A percentile compares a stretch with the other conserved stretches of the same genome.
Conservation (phyloP, 2,888 invertebrate species). For the Deilephila elpenor region DNA sequence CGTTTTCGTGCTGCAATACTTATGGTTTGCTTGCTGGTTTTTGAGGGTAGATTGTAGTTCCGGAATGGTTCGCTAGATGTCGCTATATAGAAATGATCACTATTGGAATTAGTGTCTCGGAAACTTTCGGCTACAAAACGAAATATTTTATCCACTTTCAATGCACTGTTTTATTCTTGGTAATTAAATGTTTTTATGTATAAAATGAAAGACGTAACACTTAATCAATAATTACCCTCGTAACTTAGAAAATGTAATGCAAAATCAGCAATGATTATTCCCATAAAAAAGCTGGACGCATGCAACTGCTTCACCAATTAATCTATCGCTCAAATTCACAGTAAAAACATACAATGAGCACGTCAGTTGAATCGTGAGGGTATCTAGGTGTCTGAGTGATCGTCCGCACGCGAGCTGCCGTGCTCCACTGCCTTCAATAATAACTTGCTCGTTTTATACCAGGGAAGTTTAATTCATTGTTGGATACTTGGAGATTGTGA, state of each 20-base stretch:
- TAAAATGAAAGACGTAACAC: too few species aligned
- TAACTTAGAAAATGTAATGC: too few species aligned
- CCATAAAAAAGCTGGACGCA: too few species aligned
- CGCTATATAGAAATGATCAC: neutral
- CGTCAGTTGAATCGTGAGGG: conserved; percentile 3
- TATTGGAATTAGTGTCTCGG: too few species aligned
- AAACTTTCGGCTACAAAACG: too few species aligned
- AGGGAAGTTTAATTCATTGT: neutral
- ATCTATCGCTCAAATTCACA: neutral
- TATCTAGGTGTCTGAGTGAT: neutral
- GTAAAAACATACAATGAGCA: neutral
- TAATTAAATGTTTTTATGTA: too few species aligned
- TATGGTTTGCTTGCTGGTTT: neutral
- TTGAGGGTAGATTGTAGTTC: neutral
- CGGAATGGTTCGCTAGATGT: neutral
- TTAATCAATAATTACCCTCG: too few species aligned
- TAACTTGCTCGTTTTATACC: neutral
- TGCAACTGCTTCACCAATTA: neutral
- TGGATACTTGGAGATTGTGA: too few species aligned
- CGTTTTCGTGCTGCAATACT: neutral
- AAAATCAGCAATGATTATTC: too few species aligned
- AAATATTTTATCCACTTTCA: too few species aligned
- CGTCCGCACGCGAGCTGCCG: conserved; percentile 58
- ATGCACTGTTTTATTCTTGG: too few species aligned
- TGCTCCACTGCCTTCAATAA: conserved; percentile 54